Conservation (phyloP, 2,888 invertebrate species). For the Nemotelus pantherinus region DNA sequence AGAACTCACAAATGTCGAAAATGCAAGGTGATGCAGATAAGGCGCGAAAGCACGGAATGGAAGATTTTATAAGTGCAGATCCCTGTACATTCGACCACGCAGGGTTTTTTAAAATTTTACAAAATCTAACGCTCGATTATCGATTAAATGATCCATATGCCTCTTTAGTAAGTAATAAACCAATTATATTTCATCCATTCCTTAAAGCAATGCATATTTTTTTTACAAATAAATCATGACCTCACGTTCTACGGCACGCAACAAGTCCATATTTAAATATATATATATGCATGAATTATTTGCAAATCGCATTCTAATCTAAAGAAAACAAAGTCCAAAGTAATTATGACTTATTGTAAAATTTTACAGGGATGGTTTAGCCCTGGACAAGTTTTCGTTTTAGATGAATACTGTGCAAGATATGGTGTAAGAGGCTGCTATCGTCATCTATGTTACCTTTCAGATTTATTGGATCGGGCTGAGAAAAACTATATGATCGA, state of each 20-base stretch:
- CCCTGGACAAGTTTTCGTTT: conserved; percentile 97
- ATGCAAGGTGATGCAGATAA: conserved; percentile 81
- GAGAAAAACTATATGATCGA: conserved; percentile 96
- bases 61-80: conserved; percentile 99
- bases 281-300: too few species aligned
- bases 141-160: conserved; percentile 98
- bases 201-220: too few species aligned
- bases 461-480: conserved; percentile 92
- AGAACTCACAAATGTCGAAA: conserved; percentile 86
- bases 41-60: conserved; percentile 98
- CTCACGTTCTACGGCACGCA: too few species aligned
- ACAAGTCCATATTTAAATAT: too few species aligned
- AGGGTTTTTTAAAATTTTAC: conserved; percentile 88
- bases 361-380: conserved; percentile 96
- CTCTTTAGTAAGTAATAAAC: conserved; percentile 89
- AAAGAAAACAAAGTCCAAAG: too few species aligned
- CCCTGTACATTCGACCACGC: conserved; percentile 98
- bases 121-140: conserved; percentile 93
- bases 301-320: too few species aligned
- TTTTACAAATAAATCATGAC: too few species aligned
- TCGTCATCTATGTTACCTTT: conserved; percentile 94
- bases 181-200: too few species aligned
- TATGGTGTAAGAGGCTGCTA: conserved; percentile 98
- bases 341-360: too few species aligned
- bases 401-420: conserved; percentile 97